phyloP scores from a whole-genome alignment of 1,140 invertebrate species.

The Lutraria rhynchaena region DNA sequence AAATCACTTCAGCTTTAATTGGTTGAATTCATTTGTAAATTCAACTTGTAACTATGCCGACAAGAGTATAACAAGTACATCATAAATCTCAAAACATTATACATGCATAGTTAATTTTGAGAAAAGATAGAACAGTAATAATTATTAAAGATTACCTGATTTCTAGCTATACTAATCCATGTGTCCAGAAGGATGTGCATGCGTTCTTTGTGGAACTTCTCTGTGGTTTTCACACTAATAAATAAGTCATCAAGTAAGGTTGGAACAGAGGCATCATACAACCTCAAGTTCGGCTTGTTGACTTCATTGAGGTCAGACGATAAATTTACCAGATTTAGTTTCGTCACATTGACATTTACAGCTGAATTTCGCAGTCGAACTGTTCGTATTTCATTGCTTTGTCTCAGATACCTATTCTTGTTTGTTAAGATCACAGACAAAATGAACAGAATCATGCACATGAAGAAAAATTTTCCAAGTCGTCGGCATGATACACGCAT shows the following conservation, averaged over 20 bases:
- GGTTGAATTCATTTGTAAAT: too few relatives aligned
- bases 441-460: not conserved
- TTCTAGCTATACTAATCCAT: constrained; percentile 84
- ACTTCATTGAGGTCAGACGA: constrained; percentile 4
- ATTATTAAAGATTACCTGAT: constrained; percentile 28
- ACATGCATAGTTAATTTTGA: too few relatives aligned
- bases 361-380: too few relatives aligned
- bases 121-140: not conserved
- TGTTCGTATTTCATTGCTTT: not conserved
- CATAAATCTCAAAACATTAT: not conserved
- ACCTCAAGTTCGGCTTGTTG: not conserved
- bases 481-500: constrained; percentile 10
- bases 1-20: too few relatives aligned
- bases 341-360: too few relatives aligned
- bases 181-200: constrained; percentile 93
- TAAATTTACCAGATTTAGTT: not conserved
- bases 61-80: not conserved
- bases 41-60: not conserved
- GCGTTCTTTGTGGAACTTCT: constrained; percentile 91
- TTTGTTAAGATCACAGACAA: not conserved
- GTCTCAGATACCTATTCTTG: not conserved
- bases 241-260: constrained; percentile 86
- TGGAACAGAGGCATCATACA: not conserved
- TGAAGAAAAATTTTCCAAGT: not conserved
- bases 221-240: constrained; percentile 97